Percentiles rank a stretch among this genome's conserved stretches.
These are phyloP conservation scores for Cinara cedri DNA, from an alignment of 2,888 invertebrate species.

Conservation along the genomic window DNA sequence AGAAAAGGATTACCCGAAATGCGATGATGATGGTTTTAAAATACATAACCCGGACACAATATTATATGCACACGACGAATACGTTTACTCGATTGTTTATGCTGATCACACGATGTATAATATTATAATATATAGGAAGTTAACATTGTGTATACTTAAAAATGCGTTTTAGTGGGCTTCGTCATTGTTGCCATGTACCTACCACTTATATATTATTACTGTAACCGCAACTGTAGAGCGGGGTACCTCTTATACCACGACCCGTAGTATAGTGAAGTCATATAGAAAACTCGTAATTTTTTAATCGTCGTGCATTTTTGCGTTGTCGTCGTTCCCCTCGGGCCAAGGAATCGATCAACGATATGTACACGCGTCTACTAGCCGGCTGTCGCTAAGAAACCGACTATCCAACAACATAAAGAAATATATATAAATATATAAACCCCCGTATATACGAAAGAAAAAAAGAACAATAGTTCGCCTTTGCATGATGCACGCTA, in stretches of 20 bases:
- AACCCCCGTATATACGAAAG: no score
- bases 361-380: not conserved
- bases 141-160: no score
- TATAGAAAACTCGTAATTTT: not conserved
- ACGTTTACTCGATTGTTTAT: slow-evolving; percentile 19
- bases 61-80: not conserved
- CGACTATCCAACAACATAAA: slow-evolving; percentile 17
- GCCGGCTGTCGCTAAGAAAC: slow-evolving; percentile 39
- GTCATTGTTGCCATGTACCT: no score
- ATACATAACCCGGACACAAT: slow-evolving; percentile 24
- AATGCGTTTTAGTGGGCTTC: no score
- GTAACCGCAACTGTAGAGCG: not conserved
- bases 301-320: not conserved
- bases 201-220: not conserved
- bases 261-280: not conserved
- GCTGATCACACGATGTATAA: slow-evolving; percentile 24
- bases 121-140: slow-evolving; percentile 34
- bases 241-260: not conserved
- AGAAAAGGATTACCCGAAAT: no score
- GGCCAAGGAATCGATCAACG: slow-evolving; percentile 2
- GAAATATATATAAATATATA: no score
- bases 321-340: not conserved
- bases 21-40: not conserved
- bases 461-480: no score
- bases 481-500: no score